phyloP scores from a whole-genome alignment of 2,797 vertebrate species.

The Craterocephalus amniculus region DNA sequence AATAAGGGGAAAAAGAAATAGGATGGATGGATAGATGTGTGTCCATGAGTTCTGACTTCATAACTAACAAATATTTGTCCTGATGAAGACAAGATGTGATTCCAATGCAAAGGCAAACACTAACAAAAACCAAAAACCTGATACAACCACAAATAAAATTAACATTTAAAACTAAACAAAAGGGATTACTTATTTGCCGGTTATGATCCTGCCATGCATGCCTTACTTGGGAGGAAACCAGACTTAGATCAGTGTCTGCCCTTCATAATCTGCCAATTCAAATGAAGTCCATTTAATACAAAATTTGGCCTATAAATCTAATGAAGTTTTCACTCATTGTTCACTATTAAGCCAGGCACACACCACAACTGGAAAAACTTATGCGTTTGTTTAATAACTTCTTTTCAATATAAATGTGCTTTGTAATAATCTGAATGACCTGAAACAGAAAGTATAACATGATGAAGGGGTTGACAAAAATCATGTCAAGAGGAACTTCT shows the following conservation, averaged over 20 bases:
- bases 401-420: background rate
- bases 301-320: constrained; percentile 16
- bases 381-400: background rate
- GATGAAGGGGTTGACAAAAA: background rate
- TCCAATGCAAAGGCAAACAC: constrained; percentile 48
- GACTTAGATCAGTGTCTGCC: constrained; percentile 19
- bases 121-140: constrained; percentile 27
- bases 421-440: background rate
- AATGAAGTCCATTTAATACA: constrained; percentile 12
- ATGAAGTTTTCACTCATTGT: constrained; percentile 19
- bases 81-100: constrained; percentile 62
- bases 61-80: constrained; percentile 57
- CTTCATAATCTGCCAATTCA: constrained; percentile 27
- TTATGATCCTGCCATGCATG: constrained; percentile 7
- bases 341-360: background rate
- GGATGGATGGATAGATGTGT: background rate
- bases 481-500: constrained; percentile 5
- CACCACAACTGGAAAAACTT: constrained; percentile 8
- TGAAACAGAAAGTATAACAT: background rate
- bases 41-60: constrained; percentile 33
- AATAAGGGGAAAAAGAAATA: background rate
- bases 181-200: background rate
- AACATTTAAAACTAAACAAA: background rate
- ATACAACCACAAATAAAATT: constrained; percentile 12
- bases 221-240: constrained; percentile 19